Evolutionary conservation across 2,113 vertebrate species (phyloP), one percentile per base, ranked within the genome.

Genomic region (Podiceps cristatus): DNA sequence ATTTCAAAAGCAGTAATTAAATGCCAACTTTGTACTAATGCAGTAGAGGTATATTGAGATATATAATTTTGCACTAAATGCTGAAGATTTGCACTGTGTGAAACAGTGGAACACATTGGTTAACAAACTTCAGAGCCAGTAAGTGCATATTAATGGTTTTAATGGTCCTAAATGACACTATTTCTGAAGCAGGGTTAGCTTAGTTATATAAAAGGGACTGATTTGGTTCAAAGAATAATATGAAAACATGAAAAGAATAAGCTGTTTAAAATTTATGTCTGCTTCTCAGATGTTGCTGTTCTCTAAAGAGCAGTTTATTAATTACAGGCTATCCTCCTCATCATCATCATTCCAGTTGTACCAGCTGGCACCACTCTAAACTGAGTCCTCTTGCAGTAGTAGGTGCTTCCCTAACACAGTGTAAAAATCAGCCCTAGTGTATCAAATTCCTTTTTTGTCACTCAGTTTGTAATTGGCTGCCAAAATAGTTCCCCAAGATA

Each of bases 121-220:
- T 95, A 91, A 93, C 16, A 80, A 76, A 88, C 64, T 93, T 78
- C 60, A 80, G 73, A 72, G 79, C 29, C 44, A 75, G 3, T 68
- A 86, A 90, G 76, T 77, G 82, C 88, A 81, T 89, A 56, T 63
- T 81, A 52, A 94, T 71, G 25, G 45, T 77, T 94, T 91, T 84
- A 92, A 86, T 81, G 49, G 52, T 74, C 73, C 88, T 89, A 95
- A 95, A 96, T 72, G 28, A 71, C 37, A 60, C 71, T 74, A 86
- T 74, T 84, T 89, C 72, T 8, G 3, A 86, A 90, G 60, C 60
- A 60, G 94, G 64, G 87, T 84, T 92, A 86, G 47, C 18, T 78
- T 71, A 63, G 72, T 74, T 88, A 84, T 24, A 10, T 40, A 86
- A 88, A 18, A 64, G 33, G 55, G 8, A 63, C 24, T 72, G 72